A percentile compares a stretch with the other conserved stretches of the same genome.
phyloP scores from a whole-genome alignment of 2,113 vertebrate species.

The Telmatochromis brachygnathus region DNA sequence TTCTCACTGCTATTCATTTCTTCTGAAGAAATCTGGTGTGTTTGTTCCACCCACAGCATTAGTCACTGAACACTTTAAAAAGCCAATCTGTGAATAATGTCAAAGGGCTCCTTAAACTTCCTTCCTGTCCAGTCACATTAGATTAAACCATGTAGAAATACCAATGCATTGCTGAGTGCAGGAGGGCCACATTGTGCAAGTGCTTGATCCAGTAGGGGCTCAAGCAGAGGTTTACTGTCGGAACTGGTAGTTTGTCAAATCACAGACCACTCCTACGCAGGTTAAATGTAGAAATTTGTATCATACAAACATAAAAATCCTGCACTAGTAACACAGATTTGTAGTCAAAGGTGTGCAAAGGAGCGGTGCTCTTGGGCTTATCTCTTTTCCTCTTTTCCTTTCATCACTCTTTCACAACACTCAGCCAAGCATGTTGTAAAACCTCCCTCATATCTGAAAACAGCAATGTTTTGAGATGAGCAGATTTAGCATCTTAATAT shows the following conservation, averaged over 20 bases:
- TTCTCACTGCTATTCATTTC: background rate
- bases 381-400: background rate
- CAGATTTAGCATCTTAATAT: background rate
- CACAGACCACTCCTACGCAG: background rate
- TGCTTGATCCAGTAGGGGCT: conserved; percentile 18
- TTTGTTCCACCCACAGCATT: conserved; percentile 14
- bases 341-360: background rate
- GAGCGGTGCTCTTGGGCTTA: background rate
- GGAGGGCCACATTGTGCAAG: conserved; percentile 41
- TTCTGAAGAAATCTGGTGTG: background rate
- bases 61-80: conserved; percentile 34
- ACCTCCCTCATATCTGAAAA: background rate
- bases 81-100: conserved; percentile 45
- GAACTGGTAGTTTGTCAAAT: conserved; percentile 38
- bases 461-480: background rate
- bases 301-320: background rate
- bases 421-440: background rate
- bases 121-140: conserved; percentile 30
- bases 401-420: conserved; percentile 3
- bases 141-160: conserved; percentile 37
- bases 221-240: conserved; percentile 26
- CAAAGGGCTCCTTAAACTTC: conserved; percentile 41
- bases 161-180: conserved; percentile 2
- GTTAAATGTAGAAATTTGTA: conserved; percentile 9
- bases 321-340: background rate